A percentile compares a stretch with the other conserved stretches of the same genome.
Evolutionary conservation across 1,140 invertebrate genomes (phyloP).

Genomic region (Trachymyrmex cornetzi): DNA sequence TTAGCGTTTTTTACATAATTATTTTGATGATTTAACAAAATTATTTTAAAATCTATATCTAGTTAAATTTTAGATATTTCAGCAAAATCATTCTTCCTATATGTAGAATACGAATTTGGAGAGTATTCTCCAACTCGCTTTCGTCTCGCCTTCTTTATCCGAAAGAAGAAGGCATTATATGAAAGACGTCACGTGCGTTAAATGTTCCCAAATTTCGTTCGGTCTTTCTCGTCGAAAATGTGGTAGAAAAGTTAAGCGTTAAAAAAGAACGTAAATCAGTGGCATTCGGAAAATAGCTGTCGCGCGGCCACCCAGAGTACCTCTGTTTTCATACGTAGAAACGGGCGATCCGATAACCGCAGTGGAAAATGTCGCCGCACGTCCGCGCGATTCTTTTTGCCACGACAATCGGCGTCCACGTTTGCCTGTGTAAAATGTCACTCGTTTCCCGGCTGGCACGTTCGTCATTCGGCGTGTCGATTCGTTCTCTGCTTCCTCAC

Average conservation of each 20-base stretch:
- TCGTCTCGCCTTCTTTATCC: not conserved
- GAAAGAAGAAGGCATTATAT: not conserved
- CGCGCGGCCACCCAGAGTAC: conserved; percentile 23
- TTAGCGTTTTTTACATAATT: too few species aligned
- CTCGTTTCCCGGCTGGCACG: conserved; percentile 56
- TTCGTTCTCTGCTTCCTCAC: not conserved
- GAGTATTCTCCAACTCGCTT: not conserved
- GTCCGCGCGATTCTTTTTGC: conserved; percentile 61
- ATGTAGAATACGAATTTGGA: not conserved
- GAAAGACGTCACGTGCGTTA: not conserved
- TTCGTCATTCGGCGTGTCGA: conserved; percentile 11
- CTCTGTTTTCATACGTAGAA: conserved; percentile 28
- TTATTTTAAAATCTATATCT: too few species aligned
- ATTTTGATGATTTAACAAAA: too few species aligned
- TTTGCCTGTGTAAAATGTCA: conserved; percentile 57
- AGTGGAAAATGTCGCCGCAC: conserved; percentile 56
- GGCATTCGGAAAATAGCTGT: conserved; percentile 16
- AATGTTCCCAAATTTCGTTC: conserved; percentile 3
- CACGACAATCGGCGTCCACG: conserved; percentile 32
- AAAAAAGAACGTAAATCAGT: conserved; percentile 1
- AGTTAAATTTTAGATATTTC: too few species aligned
- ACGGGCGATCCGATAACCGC: conserved; percentile 47
- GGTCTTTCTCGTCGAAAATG: not conserved
- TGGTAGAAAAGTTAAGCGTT: not conserved
- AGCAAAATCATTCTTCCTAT: too few species aligned